phyloP scores from a whole-genome alignment of 2,797 vertebrate genomes.

The Pelodytes ibericus region DNA sequence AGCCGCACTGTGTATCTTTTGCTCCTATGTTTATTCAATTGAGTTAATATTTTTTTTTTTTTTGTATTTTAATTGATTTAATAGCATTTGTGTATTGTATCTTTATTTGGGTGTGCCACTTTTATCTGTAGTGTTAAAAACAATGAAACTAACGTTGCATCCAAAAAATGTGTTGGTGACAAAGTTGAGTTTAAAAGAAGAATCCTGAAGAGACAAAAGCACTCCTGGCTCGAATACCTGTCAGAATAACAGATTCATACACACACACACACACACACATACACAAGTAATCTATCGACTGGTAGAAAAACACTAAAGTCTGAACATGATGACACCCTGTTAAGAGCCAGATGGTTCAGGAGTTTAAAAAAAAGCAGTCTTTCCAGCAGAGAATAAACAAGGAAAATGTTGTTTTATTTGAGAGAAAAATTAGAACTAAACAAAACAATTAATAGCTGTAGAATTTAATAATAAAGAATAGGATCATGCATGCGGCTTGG shows the following conservation, averaged over 20 bases:
- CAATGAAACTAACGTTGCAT: too few relatives aligned
- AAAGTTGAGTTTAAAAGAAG: background rate
- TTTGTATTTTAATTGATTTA: too few relatives aligned
- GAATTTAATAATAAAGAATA: conserved; percentile 43
- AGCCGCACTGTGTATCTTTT: too few relatives aligned
- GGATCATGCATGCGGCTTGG: conserved; percentile 41
- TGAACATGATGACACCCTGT: conserved; percentile 34
- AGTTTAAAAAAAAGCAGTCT: conserved; percentile 43
- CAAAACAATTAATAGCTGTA: conserved; percentile 50
- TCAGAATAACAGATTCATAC: conserved; percentile 37
- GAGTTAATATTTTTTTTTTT: too few relatives aligned
- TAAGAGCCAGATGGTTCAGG: conserved; percentile 45
- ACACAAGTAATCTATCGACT: conserved; percentile 38
- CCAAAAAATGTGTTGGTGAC: too few relatives aligned
- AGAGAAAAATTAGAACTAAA: conserved; percentile 50
- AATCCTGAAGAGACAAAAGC: background rate
- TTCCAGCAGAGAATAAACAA: conserved; percentile 49
- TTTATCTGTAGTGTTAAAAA: too few relatives aligned
- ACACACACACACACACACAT: too few relatives aligned
- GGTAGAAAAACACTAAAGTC: conserved; percentile 36
- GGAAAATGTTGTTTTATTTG: conserved; percentile 45
- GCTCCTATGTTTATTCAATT: too few relatives aligned
- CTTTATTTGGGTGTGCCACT: too few relatives aligned
- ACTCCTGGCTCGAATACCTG: conserved; percentile 7
- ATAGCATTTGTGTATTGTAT: too few relatives aligned